phyloP scores from a whole-genome alignment of 2,113 vertebrate species.

The Promerops cafer region DNA sequence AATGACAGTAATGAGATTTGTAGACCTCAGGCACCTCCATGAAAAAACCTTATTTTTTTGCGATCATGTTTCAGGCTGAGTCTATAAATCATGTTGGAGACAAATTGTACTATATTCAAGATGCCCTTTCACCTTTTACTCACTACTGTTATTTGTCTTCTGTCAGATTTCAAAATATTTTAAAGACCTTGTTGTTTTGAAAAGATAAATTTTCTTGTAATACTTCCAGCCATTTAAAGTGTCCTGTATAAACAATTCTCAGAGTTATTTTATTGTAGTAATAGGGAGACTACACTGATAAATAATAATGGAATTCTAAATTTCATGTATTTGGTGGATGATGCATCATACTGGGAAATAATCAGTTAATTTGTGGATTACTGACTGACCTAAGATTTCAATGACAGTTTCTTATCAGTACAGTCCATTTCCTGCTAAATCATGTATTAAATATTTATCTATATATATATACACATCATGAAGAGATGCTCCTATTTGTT shows the following conservation, averaged over 20 bases:
- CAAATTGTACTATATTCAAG: conserved; percentile 27
- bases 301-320: background rate
- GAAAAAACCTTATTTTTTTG: background rate
- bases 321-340: background rate
- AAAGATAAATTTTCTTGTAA: background rate
- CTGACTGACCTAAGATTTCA: background rate
- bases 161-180: conserved; percentile 31
- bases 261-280: background rate
- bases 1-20: conserved; percentile 31
- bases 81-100: conserved; percentile 37
- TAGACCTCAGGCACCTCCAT: background rate
- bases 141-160: conserved; percentile 4
- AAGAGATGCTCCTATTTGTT: background rate
- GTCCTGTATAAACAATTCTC: background rate
- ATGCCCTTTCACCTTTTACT: conserved; percentile 26
- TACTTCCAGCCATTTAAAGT: background rate
- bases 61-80: background rate
- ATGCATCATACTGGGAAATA: background rate
- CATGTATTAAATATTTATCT: background rate
- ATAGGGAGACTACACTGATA: background rate
- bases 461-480: background rate
- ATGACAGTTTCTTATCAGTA: background rate
- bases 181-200: background rate
- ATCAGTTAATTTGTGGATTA: background rate
- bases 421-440: background rate